Evolutionary conservation across 2,113 vertebrate species (phyloP), one percentile per base, ranked within the genome.

Genomic region (Campylorhamphus procurvoides): DNA sequence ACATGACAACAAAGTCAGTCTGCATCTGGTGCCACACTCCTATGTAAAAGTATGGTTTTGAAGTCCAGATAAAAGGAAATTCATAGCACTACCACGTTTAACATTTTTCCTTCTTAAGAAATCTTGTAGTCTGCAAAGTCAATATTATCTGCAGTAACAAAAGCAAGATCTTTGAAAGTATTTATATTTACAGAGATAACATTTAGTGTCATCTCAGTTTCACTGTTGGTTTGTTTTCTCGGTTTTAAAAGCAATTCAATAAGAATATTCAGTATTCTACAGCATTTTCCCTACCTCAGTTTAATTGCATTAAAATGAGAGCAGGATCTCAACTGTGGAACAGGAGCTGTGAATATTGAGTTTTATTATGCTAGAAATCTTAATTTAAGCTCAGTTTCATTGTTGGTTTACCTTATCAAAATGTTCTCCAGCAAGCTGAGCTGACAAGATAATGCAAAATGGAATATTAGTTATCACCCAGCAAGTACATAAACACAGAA

Each of bases 361-460:
- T 74, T 93, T 55, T 77, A 84, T 95, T 94, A 72, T 49, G 64
- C 78, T 75, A 73, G 72, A 95, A 96, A 88, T 97, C 89, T 94
- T 96, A 91, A 94, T 96, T 95, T 96, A 89, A 94, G 56, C 83
- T 97, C 37, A 59, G 76, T 73, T 93, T 89, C 68, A 90, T 94
- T 97, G 75, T 93, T 90, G 25, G 25, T 91, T 96, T 91, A 66
- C 80, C 77, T 95, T 95, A 93, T 94, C 82, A 88, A 90, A 93
- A 95, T 75, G 60, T 62, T 95, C n/a, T 85, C 46, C 84, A 77
- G 79, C 82, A 94, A 96, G 96, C 94, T 96, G 96, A 94, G 53
- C 87, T 94, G 90, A 90, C 53, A 23, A 97, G 97, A 97, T 96
- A 97, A 92, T 79, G 66, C 53, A 77, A 73, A 94, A 95, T 84